Evolutionary conservation across 2,113 vertebrate species (phyloP), one percentile per base, ranked within the genome.

Genomic region (Ailuropoda melanoleuca): DNA sequence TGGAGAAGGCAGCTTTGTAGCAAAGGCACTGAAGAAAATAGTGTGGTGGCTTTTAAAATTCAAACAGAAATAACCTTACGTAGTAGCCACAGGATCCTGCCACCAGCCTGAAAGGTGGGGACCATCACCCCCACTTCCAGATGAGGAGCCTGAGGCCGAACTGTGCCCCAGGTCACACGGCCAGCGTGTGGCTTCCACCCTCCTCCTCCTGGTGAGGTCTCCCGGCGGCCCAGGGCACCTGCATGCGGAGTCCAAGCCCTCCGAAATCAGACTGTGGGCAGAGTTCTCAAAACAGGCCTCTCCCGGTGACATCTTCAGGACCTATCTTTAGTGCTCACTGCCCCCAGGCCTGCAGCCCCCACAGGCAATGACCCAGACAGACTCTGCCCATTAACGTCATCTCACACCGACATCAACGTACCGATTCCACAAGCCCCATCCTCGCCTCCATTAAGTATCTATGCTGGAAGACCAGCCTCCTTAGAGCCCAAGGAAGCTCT

Each of bases 321-420:
- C 37, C 93, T 50, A 8, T 31, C 10, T n/a, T 43, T 7, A 19
- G 68, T 34, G 46, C 37, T 6, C 31, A 55, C 64, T 1, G 12
- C 1, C 48, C n/a, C 37, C 18, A 11, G 4, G 13, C 78, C 64
- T 10, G 58, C 1, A 29, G 58, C 26, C 39, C 37, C 37, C 24
- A 4, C 19, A 50, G 46, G 80, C 62, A 43, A 2, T 0, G 37
- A 3, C 70, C 62, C 23, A 13, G 72, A 34, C 3, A 13, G 14
- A 68, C 70, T 62, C 78, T 62, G n/a, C 70, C 31, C 43, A 0
- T 17, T 8, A 29, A n/a, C 4, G 3, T 55, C 1, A 0, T 13
- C 64, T 53, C 6, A 19, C 17, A 4, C 3, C 53, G 8, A 0
- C 2, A 11, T 1, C 1, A 1, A 6, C 29, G 11, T 1, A 0